Evolutionary conservation across 1,140 invertebrate species (phyloP).

Genomic region (Mactra quadrangularis): DNA sequence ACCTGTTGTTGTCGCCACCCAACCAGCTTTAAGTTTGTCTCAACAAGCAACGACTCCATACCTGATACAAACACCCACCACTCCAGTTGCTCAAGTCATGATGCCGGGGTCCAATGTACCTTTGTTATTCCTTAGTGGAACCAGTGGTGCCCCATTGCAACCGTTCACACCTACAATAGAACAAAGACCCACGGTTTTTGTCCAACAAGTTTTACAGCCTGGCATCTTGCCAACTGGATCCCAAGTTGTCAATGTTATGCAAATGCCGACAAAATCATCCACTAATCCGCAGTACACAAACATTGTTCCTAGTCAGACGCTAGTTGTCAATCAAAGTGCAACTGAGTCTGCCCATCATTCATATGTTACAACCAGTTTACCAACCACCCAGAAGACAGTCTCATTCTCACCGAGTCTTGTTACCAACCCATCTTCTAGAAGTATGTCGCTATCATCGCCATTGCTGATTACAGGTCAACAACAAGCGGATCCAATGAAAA

Average conservation of each 20-base stretch:
- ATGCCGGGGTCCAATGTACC: conserved; percentile 35
- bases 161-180: background rate
- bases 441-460: background rate
- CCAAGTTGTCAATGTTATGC: conserved; percentile 18
- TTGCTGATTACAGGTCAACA: background rate
- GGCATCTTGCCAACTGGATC: background rate
- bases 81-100: conserved; percentile 38
- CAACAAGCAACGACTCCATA: conserved; percentile 16
- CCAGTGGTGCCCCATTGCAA: background rate
- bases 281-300: background rate
- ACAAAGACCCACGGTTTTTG: background rate
- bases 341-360: background rate
- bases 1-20: conserved; percentile 25
- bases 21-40: background rate
- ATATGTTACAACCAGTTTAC: background rate
- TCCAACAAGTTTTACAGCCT: conserved; percentile 1
- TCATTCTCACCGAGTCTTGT: background rate
- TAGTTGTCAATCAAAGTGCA: background rate
- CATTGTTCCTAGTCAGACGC: background rate
- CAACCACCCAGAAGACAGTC: background rate
- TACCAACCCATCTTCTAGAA: background rate
- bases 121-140: conserved; percentile 13
- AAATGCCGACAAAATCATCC: background rate
- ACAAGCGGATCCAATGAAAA: conserved; percentile 48
- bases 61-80: conserved; percentile 34